phyloP scores from a whole-genome alignment of 2,113 vertebrate genomes.

The Myotis lucifugus region DNA sequence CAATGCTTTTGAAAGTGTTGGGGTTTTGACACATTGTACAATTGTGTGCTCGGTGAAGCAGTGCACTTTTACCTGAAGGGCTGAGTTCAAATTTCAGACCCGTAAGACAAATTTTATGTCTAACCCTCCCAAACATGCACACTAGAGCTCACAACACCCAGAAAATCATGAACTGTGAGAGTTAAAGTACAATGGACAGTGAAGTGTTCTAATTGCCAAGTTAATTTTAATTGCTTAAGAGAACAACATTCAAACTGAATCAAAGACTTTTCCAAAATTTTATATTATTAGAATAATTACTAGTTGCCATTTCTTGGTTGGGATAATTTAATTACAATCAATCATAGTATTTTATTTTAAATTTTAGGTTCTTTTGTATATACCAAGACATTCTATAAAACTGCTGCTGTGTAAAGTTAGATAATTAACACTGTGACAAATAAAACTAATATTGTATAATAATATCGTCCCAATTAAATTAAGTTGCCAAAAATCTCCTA shows the following conservation, averaged over 20 bases:
- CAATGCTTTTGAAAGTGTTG: not conserved
- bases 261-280: not conserved
- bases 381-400: not conserved
- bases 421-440: constrained; percentile 28
- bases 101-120: not conserved
- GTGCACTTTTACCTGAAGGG: not conserved
- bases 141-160: not conserved
- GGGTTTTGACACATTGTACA: not conserved
- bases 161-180: not conserved
- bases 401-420: not conserved
- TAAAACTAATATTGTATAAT: not conserved
- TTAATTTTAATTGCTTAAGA: not conserved
- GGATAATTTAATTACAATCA: constrained; percentile 18
- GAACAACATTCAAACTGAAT: constrained; percentile 14
- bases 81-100: not conserved
- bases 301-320: not conserved
- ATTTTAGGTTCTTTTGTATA: not conserved
- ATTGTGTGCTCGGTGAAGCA: not conserved
- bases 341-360: not conserved
- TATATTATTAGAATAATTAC: not conserved
- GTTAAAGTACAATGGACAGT: not conserved
- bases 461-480: not conserved
- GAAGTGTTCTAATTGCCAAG: not conserved
- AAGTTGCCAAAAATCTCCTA: not conserved
- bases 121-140: not conserved